phyloP scores from a whole-genome alignment of 2,797 vertebrate genomes.

The Limosa lapponica region DNA sequence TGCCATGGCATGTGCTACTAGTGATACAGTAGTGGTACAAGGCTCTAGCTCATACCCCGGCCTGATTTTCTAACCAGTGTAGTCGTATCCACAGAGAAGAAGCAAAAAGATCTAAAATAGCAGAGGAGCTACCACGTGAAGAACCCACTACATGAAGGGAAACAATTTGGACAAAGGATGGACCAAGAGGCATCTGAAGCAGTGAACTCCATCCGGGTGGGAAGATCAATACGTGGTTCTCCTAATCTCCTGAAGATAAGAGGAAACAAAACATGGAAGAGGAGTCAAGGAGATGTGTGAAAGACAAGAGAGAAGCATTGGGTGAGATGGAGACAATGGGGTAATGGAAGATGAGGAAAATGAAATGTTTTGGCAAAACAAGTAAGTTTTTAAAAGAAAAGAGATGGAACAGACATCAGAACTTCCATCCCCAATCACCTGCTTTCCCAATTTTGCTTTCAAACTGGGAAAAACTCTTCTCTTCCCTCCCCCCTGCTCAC shows the following conservation, averaged over 20 bases:
- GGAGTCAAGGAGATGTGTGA: background rate
- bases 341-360: background rate
- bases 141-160: background rate
- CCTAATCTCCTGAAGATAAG: background rate
- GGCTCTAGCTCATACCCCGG: background rate
- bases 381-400: background rate
- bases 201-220: background rate
- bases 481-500: background rate
- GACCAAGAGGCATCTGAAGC: background rate
- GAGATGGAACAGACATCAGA: background rate
- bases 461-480: background rate
- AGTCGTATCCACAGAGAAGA: background rate
- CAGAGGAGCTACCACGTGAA: accelerated
- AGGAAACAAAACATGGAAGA: background rate
- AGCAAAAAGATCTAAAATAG: background rate
- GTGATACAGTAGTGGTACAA: background rate
- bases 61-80: background rate
- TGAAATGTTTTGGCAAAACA: accelerated
- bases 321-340: background rate
- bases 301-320: background rate
- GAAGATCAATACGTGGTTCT: background rate
- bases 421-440: accelerated
- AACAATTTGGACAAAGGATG: background rate
- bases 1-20: background rate
- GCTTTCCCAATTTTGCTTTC: background rate